Evolutionary conservation across 2,888 invertebrate species (phyloP).

Genomic region (Eupithecia subfuscata): DNA sequence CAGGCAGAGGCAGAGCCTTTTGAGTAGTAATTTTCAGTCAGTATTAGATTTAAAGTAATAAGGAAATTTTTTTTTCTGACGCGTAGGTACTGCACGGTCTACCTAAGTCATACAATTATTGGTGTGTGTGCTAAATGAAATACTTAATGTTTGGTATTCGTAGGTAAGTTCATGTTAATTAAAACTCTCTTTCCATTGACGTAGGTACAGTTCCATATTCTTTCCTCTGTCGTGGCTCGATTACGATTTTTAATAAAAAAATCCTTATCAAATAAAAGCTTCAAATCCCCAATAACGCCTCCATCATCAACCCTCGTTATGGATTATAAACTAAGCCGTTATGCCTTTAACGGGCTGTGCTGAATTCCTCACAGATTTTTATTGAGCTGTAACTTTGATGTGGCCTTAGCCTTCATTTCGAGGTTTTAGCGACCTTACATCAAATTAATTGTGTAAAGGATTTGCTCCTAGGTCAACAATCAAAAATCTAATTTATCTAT

Average conservation of each 20-base stretch:
- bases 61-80: too few species aligned
- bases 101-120: too few species aligned
- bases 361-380: conserved; percentile 66
- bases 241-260: conserved; percentile 4
- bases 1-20: too few species aligned
- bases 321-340: conserved; percentile 62
- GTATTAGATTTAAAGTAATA: too few species aligned
- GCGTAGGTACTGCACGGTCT: too few species aligned
- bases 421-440: background rate
- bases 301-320: conserved; percentile 55
- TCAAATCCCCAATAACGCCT: conserved; percentile 51
- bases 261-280: conserved; percentile 4
- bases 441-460: background rate
- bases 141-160: too few species aligned
- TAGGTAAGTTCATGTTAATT: too few species aligned
- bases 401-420: conserved; percentile 27
- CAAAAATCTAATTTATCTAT: background rate
- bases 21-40: too few species aligned
- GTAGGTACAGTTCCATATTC: background rate
- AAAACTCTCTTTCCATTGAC: background rate
- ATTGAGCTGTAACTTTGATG: conserved; percentile 52
- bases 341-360: conserved; percentile 53
- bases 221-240: background rate
- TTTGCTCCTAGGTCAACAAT: background rate
- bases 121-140: too few species aligned